Percentiles rank a stretch among this genome's conserved stretches.
phyloP scores from a whole-genome alignment of 2,113 vertebrate species.

The Otus sunia region DNA sequence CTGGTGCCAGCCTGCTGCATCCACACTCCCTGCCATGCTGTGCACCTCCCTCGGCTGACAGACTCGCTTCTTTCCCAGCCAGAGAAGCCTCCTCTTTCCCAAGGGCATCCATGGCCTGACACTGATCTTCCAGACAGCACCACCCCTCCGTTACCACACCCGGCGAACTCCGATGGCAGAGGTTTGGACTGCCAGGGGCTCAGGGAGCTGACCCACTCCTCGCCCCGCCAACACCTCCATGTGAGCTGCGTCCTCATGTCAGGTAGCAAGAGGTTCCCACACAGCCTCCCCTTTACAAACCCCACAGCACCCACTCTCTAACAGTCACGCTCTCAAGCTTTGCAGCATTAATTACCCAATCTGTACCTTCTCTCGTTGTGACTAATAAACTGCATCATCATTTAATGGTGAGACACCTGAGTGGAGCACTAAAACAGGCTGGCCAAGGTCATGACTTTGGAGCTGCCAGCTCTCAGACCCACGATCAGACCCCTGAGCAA shows the following conservation, averaged over 20 bases:
- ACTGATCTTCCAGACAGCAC: background rate
- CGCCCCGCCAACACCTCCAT: fast-evolving
- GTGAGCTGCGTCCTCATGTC: fast-evolving
- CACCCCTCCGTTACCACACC: background rate
- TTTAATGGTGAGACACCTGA: background rate
- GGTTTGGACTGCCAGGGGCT: background rate
- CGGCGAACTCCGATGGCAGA: background rate
- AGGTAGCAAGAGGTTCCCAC: background rate
- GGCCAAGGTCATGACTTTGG: conserved; percentile 2
- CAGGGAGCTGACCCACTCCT: background rate
- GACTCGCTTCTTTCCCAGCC: fast-evolving
- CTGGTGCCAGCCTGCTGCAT: background rate
- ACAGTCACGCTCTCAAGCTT: background rate
- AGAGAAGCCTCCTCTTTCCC: background rate
- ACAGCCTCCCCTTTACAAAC: background rate
- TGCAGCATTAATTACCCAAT: background rate
- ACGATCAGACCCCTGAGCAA: background rate
- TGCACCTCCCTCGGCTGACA: background rate
- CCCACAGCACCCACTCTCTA: background rate
- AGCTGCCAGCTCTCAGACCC: background rate
- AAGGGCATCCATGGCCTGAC: background rate
- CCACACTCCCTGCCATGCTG: fast-evolving
- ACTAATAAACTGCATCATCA: background rate
- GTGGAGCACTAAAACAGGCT: background rate
- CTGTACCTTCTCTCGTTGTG: background rate